Evolutionary conservation across 1,140 invertebrate genomes (phyloP).

Genomic region (Papilio xuthus): DNA sequence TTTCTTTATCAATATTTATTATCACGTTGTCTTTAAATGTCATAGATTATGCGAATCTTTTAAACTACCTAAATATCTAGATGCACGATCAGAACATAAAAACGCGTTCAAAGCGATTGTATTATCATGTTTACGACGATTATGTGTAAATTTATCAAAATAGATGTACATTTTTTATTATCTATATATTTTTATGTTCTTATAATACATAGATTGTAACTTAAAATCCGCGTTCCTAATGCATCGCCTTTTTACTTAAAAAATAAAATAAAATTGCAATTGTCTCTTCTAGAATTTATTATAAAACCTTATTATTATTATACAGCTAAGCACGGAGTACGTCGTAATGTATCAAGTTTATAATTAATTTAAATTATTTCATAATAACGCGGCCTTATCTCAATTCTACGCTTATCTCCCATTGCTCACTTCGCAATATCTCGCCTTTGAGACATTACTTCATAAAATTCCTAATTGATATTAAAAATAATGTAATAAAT

Average conservation of each 20-base stretch:
- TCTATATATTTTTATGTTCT: background rate
- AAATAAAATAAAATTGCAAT: background rate
- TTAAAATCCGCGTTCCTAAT: background rate
- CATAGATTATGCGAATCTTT: constrained; percentile 6
- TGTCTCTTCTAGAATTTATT: constrained; percentile 27
- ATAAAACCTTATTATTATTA: constrained; percentile 9
- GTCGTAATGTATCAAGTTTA: constrained; percentile 44
- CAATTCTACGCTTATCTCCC: constrained; percentile 40
- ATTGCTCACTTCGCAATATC: constrained; percentile 37
- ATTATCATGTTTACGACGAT: background rate
- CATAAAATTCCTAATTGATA: constrained; percentile 11
- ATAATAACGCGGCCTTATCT: constrained; percentile 40
- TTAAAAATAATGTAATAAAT: background rate
- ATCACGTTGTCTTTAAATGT: constrained; percentile 1
- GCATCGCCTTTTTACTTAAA: background rate
- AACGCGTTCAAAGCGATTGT: background rate
- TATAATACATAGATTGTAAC: background rate
- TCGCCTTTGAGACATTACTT: background rate
- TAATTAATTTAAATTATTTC: constrained; percentile 50
- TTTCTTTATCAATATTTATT: background rate
- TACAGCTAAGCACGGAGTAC: constrained; percentile 27
- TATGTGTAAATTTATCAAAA: background rate
- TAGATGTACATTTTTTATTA: background rate
- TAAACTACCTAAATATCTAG: background rate
- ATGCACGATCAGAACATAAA: background rate